Base-by-base conservation (phyloP, 2,113 vertebrate species). In the Zosterops japonicus region DNA sequence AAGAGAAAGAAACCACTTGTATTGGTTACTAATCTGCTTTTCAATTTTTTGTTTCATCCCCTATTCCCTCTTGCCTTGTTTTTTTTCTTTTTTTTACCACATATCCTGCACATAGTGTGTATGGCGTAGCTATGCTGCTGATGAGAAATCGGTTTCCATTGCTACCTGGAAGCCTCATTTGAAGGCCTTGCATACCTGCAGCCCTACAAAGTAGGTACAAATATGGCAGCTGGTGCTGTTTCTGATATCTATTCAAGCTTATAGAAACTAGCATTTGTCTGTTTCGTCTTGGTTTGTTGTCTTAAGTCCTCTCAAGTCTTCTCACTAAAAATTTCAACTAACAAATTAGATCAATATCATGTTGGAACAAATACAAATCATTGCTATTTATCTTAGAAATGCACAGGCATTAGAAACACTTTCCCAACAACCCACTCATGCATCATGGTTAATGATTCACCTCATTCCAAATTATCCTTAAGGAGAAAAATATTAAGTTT, bases 131-230 rank as follows among this genome's bases (percentile, higher is more conserved):
- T 99, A 99, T 97, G 99, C 99, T 97, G 99, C 99, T 98, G 99
- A 99, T 98, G 99, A 99, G 98, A 99, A 99, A 98, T 99, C 99
- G 92, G 99, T 99, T 98, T 99, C 99, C 98, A 98, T 99, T 98
- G 99, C 99, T 98, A 99, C 99, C 98, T 99, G 99, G 99, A 99
- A 99, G 98, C 99, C 99, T 97, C 99, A 99, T 98, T 98, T 99
- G 99, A 99, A 99, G 98, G 99, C 99, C 98, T 98, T 99, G 98
- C 99, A 99, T 98, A 99, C 99, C 99, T 99, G 99, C 99, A 99
- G 99, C 97, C 99, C 99, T 95, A 98, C 99, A 98, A 99, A 99
- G 99, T 99, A 99, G 98, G 99, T 99, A 98, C 98, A 98, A 98
- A 96, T 97, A 94, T 97, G 97, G 98, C 98, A 97, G 98, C 98